phyloP scores from a whole-genome alignment of 2,113 vertebrate genomes.

The Clarias macrocephalus region DNA sequence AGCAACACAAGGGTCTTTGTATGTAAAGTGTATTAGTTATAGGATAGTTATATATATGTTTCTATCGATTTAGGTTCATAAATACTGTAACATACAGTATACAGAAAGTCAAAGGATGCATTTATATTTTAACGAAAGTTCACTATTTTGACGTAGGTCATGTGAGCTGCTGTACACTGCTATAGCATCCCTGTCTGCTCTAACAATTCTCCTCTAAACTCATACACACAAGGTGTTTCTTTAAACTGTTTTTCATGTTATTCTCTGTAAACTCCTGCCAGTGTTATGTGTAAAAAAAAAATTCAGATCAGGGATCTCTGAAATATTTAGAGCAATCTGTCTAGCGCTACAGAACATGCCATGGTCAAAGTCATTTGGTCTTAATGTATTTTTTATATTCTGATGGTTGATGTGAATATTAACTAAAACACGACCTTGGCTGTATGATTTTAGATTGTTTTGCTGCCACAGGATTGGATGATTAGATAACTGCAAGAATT shows the following conservation, averaged over 20 bases:
- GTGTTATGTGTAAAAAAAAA: not conserved
- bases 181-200: not conserved
- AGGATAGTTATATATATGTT: not conserved
- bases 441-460: not conserved
- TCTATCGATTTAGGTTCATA: no score
- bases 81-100: not conserved
- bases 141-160: not conserved
- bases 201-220: not conserved
- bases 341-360: not conserved
- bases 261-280: not conserved
- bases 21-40: not conserved
- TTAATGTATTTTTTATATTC: not conserved
- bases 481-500: not conserved
- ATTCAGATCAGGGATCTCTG: not conserved
- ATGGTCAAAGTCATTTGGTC: not conserved
- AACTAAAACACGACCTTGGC: not conserved
- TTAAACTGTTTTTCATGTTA: not conserved
- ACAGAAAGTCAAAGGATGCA: not conserved
- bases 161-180: not conserved
- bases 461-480: not conserved
- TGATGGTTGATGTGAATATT: not conserved
- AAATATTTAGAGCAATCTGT: not conserved
- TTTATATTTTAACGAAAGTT: not conserved
- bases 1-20: not conserved
- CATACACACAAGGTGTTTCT: not conserved